Evolutionary conservation across 2,888 invertebrate species (phyloP).

Genomic region (Galerucella pusilla): DNA sequence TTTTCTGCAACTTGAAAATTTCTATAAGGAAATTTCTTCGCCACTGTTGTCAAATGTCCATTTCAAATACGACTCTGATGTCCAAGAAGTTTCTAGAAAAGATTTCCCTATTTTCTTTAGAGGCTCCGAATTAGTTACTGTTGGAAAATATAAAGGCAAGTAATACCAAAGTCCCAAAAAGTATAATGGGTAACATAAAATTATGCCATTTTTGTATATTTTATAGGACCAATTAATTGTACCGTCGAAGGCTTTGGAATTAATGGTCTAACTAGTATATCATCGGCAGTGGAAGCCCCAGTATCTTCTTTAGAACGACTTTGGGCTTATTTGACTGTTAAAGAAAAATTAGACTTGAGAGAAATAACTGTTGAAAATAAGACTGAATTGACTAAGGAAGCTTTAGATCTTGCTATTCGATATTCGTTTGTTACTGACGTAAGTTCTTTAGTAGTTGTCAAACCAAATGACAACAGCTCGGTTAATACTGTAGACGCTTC

Average conservation of each 20-base stretch:
- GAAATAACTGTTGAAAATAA: slow-evolving; percentile 48
- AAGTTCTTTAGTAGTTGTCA: slow-evolving; percentile 75
- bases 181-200: not conserved
- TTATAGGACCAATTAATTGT: slow-evolving; percentile 17
- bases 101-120: slow-evolving; percentile 71
- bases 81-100: slow-evolving; percentile 67
- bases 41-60: slow-evolving; percentile 74
- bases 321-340: slow-evolving; percentile 75
- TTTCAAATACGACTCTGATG: slow-evolving; percentile 71
- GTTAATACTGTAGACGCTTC: slow-evolving; percentile 48
- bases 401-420: slow-evolving; percentile 69
- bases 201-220: not conserved
- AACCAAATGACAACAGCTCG: slow-evolving; percentile 66
- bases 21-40: slow-evolving; percentile 74
- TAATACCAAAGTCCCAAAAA: not conserved
- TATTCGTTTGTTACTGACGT: slow-evolving; percentile 73
- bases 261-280: slow-evolving; percentile 27
- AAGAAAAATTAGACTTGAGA: slow-evolving; percentile 69
- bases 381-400: slow-evolving; percentile 63
- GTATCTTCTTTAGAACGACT: slow-evolving; percentile 59
- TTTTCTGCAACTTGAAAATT: slow-evolving; percentile 72
- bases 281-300: slow-evolving; percentile 47
- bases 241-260: slow-evolving; percentile 5
- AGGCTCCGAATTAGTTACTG: slow-evolving; percentile 74
- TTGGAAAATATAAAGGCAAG: slow-evolving; percentile 62